phyloP scores from a whole-genome alignment of 2,113 vertebrate species.

The Hippolais icterina region DNA sequence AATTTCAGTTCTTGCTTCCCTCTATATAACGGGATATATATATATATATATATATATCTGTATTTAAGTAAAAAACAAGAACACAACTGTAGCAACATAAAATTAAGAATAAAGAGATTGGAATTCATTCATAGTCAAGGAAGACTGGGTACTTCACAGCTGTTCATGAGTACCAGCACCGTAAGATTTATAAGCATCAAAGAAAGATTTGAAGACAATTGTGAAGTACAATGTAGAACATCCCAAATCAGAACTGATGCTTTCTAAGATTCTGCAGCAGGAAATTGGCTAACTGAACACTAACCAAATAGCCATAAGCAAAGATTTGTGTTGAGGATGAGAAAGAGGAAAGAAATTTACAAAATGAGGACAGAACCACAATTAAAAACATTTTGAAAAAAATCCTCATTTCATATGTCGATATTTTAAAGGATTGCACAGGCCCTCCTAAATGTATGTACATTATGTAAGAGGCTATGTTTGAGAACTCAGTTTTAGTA shows the following conservation, averaged over 20 bases:
- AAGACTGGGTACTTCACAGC: neutral
- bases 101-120: neutral
- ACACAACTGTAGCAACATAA: neutral
- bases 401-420: neutral
- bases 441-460: neutral
- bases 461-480: neutral
- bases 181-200: neutral
- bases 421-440: neutral
- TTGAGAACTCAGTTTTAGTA: neutral
- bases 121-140: neutral
- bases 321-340: neutral
- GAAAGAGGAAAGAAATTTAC: neutral
- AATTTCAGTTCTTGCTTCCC: neutral
- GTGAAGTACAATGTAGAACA: neutral
- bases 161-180: neutral
- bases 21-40: neutral
- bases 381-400: neutral
- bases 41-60: rapidly evolving
- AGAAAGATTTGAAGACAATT: neutral
- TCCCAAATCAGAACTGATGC: neutral
- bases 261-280: neutral
- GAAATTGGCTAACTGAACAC: neutral
- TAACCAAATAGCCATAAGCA: neutral
- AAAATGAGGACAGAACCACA: neutral
- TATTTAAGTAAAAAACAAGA: neutral